Conservation (phyloP, 2,888 invertebrate genomes). For the Leptopilina drosophilae region DNA sequence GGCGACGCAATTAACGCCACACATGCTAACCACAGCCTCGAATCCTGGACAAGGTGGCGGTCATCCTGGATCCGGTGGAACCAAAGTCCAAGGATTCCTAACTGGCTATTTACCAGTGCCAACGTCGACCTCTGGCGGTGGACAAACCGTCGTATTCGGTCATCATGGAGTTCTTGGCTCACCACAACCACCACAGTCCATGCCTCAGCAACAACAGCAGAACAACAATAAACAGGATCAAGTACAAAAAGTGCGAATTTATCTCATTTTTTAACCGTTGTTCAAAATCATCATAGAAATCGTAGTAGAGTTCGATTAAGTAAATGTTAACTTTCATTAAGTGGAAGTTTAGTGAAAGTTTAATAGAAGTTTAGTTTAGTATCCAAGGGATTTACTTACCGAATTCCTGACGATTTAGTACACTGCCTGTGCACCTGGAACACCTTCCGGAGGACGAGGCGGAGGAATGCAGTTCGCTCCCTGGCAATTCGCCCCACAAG, state of each 20-base stretch:
- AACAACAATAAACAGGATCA: constrained; percentile 73
- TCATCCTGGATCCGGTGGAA: constrained; percentile 70
- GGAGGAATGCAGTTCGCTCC: constrained; percentile 84
- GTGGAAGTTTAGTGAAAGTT: too few relatives aligned
- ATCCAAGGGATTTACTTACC: not conserved
- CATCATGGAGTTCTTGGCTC: constrained; percentile 85
- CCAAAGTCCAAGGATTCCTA: constrained; percentile 78
- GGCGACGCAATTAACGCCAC: constrained; percentile 86
- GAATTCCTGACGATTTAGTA: constrained; percentile 65
- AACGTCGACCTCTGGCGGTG: constrained; percentile 82
- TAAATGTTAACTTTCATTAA: too few relatives aligned
- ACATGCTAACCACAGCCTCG: constrained; percentile 86
- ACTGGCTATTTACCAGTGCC: constrained; percentile 88
- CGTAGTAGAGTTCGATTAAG: too few relatives aligned
- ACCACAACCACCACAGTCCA: constrained; percentile 75
- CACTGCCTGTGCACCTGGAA: constrained; percentile 74
- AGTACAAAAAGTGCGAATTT: constrained; percentile 71
- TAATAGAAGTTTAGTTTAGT: too few relatives aligned
- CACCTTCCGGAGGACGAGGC: constrained; percentile 70
- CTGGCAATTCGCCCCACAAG: constrained; percentile 88
- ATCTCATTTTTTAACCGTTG: too few relatives aligned
- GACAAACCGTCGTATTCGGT: constrained; percentile 87
- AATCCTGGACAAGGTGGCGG: constrained; percentile 71
- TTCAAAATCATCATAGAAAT: too few relatives aligned
- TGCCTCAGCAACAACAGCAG: constrained; percentile 72